Evolutionary conservation across 2,113 vertebrate species (phyloP).

Genomic region (Festucalex cinctus): DNA sequence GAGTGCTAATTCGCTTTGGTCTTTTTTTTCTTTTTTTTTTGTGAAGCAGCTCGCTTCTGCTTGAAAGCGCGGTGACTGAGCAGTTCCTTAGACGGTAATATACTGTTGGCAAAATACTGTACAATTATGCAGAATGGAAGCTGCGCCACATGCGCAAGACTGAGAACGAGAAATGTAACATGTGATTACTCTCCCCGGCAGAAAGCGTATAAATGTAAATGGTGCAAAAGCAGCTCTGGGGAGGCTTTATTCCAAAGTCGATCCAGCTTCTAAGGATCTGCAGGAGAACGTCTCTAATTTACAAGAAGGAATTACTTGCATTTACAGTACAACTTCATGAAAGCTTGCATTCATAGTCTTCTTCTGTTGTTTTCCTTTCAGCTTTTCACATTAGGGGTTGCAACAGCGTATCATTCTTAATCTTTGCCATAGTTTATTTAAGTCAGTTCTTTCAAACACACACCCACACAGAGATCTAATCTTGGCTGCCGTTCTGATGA

Average conservation of each 20-base stretch:
- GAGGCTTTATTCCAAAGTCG: conserved; percentile 2
- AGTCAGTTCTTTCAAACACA: too few relatives aligned
- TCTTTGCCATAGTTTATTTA: too few relatives aligned
- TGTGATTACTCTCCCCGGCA: conserved; percentile 64
- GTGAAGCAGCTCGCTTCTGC: neutral
- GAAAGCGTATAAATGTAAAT: conserved; percentile 31
- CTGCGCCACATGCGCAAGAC: conserved; percentile 54
- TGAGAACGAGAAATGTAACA: conserved; percentile 44
- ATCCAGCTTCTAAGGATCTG: conserved; percentile 6
- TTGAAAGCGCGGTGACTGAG: conserved; percentile 22
- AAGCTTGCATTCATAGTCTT: neutral
- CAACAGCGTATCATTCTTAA: too few relatives aligned
- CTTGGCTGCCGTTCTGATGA: too few relatives aligned
- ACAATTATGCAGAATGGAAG: conserved; percentile 68
- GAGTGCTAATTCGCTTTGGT: conserved; percentile 5
- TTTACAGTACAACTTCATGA: neutral
- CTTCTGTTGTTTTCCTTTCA: too few relatives aligned
- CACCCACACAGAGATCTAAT: too few relatives aligned
- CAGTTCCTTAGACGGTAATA: conserved; percentile 63
- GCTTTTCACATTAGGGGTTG: too few relatives aligned
- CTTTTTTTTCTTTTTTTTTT: neutral
- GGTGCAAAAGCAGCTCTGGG: conserved; percentile 14
- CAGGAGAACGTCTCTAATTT: conserved; percentile 40
- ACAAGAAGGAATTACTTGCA: neutral
- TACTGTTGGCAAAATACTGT: conserved; percentile 64